Conservation (phyloP, 2,888 invertebrate species). For the Ligdia adustata region DNA sequence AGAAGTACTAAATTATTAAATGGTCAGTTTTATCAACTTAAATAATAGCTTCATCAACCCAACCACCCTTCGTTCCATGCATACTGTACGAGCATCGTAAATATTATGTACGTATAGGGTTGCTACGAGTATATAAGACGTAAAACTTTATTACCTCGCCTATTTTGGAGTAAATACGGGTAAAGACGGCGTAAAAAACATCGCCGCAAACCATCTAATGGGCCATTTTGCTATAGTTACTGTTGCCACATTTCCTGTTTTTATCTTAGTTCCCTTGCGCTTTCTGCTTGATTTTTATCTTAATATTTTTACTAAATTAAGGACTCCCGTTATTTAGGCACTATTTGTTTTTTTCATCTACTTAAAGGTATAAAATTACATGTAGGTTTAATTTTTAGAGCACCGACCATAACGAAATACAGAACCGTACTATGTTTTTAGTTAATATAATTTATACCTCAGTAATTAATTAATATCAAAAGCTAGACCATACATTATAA, state of each 20-base stretch:
- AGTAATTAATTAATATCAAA: too few species aligned
- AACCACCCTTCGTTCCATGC: constrained; percentile 5
- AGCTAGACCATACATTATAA: too few species aligned
- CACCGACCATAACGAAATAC: too few species aligned
- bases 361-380: not conserved
- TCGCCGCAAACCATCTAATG: constrained; percentile 44
- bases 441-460: too few species aligned
- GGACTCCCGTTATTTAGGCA: too few species aligned
- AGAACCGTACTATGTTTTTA: too few species aligned
- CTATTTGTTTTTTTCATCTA: not conserved
- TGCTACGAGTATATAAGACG: constrained; percentile 19
- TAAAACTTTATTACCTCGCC: constrained; percentile 45
- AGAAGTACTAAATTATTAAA: too few species aligned
- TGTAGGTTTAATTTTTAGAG: too few species aligned
- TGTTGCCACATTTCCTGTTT: constrained; percentile 42
- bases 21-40: too few species aligned
- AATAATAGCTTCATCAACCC: not conserved
- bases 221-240: constrained; percentile 44
- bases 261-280: constrained; percentile 37
- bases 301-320: constrained; percentile 10
- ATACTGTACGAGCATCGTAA: constrained; percentile 17
- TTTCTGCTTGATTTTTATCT: constrained; percentile 25
- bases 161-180: constrained; percentile 44
- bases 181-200: constrained; percentile 46
- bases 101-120: constrained; percentile 19